Evolutionary conservation across 2,113 vertebrate genomes (phyloP).

Genomic region (Mesoclemmys tuberculata): DNA sequence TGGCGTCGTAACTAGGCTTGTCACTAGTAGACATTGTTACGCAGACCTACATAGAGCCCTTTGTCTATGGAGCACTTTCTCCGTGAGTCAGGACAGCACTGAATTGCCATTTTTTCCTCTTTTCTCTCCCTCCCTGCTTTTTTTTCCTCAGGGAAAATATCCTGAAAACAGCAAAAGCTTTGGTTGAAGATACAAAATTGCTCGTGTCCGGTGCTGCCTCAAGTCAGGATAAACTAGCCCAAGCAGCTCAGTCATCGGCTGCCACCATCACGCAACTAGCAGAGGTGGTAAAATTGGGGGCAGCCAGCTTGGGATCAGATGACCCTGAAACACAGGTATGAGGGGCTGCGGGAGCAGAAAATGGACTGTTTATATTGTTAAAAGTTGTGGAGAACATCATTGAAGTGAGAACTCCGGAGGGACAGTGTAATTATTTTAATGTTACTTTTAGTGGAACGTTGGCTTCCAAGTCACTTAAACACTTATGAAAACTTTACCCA

Average conservation of each 20-base stretch:
- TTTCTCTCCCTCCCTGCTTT: not conserved
- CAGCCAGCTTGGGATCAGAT: constrained; percentile 93
- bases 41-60: not conserved
- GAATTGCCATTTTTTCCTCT: not conserved
- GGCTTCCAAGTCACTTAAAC: not conserved
- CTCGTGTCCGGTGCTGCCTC: constrained; percentile 96
- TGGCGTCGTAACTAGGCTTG: not conserved
- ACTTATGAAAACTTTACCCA: not conserved
- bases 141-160: constrained; percentile 90
- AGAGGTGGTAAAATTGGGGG: constrained; percentile 96
- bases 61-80: not conserved
- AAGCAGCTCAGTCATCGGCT: constrained; percentile 96
- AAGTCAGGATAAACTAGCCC: constrained; percentile 95
- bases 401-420: not conserved
- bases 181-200: constrained; percentile 98
- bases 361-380: not conserved
- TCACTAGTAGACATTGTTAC: not conserved
- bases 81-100: constrained; percentile 4
- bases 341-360: not conserved
- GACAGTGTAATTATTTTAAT: not conserved
- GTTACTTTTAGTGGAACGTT: not conserved
- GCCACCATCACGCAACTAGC: constrained; percentile 97
- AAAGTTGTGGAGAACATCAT: not conserved
- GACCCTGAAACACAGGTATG: constrained; percentile 97
- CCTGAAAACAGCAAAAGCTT: constrained; percentile 96